phyloP scores from a whole-genome alignment of 2,113 vertebrate genomes.

The Lonchura striata region DNA sequence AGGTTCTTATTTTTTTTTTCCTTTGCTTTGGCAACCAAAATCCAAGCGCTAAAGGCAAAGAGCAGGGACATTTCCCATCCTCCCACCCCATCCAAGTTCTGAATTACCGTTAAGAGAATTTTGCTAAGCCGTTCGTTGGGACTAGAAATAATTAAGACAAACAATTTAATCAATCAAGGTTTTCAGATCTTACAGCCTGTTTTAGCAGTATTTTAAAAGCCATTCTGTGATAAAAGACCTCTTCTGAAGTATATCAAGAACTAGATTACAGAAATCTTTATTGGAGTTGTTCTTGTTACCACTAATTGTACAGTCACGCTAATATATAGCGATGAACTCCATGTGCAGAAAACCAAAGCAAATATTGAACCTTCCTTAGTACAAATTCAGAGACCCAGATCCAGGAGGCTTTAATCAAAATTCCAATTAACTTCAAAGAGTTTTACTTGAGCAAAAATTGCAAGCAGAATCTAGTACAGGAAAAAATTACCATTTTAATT shows the following conservation, averaged over 20 bases:
- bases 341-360: constrained; percentile 49
- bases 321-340: background rate
- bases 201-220: constrained; percentile 32
- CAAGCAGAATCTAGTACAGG: constrained; percentile 4
- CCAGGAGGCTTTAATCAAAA: constrained; percentile 56
- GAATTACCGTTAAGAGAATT: background rate
- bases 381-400: constrained; percentile 37
- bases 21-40: background rate
- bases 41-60: background rate
- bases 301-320: background rate
- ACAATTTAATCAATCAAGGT: background rate
- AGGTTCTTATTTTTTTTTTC: no score
- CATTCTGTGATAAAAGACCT: constrained; percentile 17
- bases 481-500: constrained; percentile 65
- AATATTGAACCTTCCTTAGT: constrained; percentile 54
- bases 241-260: constrained; percentile 22
- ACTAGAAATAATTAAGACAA: constrained; percentile 37
- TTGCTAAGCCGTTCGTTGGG: background rate
- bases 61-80: background rate
- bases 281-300: constrained; percentile 6
- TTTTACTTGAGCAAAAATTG: constrained; percentile 26
- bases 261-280: constrained; percentile 41
- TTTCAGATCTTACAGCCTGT: constrained; percentile 2
- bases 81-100: background rate
- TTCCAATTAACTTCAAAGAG: constrained; percentile 63